Conservation (phyloP, 1,140 invertebrate genomes). For the Rhynchophorus ferrugineus region DNA sequence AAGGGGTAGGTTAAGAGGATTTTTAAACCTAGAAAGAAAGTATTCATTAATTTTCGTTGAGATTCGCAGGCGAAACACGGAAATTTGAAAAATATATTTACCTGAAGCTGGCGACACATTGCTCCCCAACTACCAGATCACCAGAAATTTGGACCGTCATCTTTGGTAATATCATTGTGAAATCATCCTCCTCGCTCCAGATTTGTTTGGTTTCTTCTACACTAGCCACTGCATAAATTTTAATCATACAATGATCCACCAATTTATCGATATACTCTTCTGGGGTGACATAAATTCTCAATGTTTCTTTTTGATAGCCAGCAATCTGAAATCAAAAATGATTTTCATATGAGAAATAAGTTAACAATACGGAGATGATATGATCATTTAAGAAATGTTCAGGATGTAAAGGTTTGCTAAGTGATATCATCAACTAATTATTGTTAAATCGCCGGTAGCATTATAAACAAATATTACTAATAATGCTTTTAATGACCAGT, state of each 20-base stretch:
- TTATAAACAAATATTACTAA: not conserved
- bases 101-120: constrained; percentile 39
- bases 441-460: too few relatives aligned
- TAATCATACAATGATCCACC: constrained; percentile 61
- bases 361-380: too few relatives aligned
- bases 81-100: constrained; percentile 41
- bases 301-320: constrained; percentile 45
- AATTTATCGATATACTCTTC: constrained; percentile 60
- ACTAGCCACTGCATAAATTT: constrained; percentile 57
- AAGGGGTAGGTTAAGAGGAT: constrained; percentile 53
- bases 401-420: too few relatives aligned
- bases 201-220: constrained; percentile 61
- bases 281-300: constrained; percentile 46
- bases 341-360: too few relatives aligned
- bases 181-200: constrained; percentile 64
- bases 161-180: constrained; percentile 55
- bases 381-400: too few relatives aligned
- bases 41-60: not conserved
- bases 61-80: not conserved
- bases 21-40: constrained; percentile 53
- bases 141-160: constrained; percentile 46
- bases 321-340: constrained; percentile 7
- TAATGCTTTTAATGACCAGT: not conserved
- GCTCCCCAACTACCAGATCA: constrained; percentile 26
- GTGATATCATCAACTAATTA: too few relatives aligned